Percentiles rank a stretch among this genome's conserved stretches.
phyloP scores from a whole-genome alignment of 2,888 invertebrate genomes.

The Phalangium opilio region DNA sequence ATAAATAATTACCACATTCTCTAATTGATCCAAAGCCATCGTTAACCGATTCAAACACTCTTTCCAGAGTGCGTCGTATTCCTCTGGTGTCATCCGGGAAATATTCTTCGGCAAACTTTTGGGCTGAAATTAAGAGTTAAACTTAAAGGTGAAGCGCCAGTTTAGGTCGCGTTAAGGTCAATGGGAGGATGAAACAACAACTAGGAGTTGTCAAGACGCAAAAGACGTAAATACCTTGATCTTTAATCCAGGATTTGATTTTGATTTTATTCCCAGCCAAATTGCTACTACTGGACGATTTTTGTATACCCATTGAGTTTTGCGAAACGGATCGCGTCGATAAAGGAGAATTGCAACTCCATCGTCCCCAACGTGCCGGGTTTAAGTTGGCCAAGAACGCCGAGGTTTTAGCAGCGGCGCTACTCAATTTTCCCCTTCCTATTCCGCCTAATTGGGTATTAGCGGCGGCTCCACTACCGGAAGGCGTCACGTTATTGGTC shows the following conservation, averaged over 20 bases:
- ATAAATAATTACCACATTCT: slow-evolving; percentile 38
- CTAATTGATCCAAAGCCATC: slow-evolving; percentile 53
- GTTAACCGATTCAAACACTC: slow-evolving; percentile 67
- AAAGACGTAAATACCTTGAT: no score
- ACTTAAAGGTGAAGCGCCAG: no score
- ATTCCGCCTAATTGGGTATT: slow-evolving; percentile 2
- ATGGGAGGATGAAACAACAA: no score
- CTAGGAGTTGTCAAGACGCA: no score
- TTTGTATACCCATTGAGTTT: slow-evolving; percentile 32
- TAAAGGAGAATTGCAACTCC: slow-evolving; percentile 20
- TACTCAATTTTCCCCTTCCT: slow-evolving; percentile 29
- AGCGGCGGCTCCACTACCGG: slow-evolving; percentile 8
- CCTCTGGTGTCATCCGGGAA: slow-evolving; percentile 42
- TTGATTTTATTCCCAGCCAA: slow-evolving; percentile 61
- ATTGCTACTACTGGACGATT: slow-evolving; percentile 47
- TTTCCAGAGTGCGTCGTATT: slow-evolving; percentile 48
- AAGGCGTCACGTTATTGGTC: slow-evolving; percentile 21
- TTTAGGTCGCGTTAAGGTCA: no score
- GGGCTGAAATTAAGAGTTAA: no score
- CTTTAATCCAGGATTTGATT: slow-evolving; percentile 78
- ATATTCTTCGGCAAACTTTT: slow-evolving; percentile 36
- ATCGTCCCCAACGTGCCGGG: slow-evolving; percentile 83
- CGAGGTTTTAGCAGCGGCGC: slow-evolving; percentile 35
- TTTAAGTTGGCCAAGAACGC: slow-evolving; percentile 77
- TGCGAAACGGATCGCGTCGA: slow-evolving; percentile 1